Evolutionary conservation across 2,113 vertebrate species (phyloP).

Genomic region (human (Homo sapiens)): GRCh38 chr2:149397501-149398000

Average conservation of each 20-base stretch:
- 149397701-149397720: neutral
- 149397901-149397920: conserved; percentile 31
- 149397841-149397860: conserved; percentile 12
- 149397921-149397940: conserved; percentile 19
- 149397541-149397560: neutral
- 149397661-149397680: neutral
- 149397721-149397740: neutral
- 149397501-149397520: neutral
- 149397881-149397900: neutral
- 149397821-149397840: neutral
- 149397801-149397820: conserved; percentile 22
- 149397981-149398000: neutral
- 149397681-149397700: neutral
- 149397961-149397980: neutral
- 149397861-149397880: neutral
- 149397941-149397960: neutral
- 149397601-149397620: neutral
- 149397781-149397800: neutral
- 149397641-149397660: neutral
- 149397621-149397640: neutral
- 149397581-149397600: neutral
- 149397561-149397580: neutral
- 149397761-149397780: neutral
- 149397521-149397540: neutral
- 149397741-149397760: neutral